phyloP scores from a whole-genome alignment of 2,797 vertebrate genomes.

The Intellagama lesueurii region DNA sequence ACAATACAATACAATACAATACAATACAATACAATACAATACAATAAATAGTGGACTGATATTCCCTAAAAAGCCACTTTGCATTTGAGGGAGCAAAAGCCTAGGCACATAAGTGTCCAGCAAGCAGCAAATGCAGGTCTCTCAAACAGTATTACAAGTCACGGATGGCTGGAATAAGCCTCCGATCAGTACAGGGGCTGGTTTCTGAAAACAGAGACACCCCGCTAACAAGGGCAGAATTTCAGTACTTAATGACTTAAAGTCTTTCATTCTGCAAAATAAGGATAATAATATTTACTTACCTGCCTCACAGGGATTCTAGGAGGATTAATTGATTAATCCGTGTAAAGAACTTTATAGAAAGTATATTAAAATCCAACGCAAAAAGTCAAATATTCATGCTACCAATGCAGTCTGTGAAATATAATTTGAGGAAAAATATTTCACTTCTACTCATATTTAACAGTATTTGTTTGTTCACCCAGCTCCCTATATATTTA shows the following conservation, averaged over 20 bases:
- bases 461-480: conserved; percentile 3
- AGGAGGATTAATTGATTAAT: conserved; percentile 69
- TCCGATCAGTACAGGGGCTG: background rate
- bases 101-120: background rate
- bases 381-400: conserved; percentile 46
- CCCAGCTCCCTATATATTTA: conserved; percentile 22
- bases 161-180: conserved; percentile 19
- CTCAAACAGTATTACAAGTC: background rate
- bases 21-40: too few relatives aligned
- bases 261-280: conserved; percentile 50
- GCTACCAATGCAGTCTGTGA: conserved; percentile 48
- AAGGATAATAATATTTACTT: conserved; percentile 58
- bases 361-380: conserved; percentile 39
- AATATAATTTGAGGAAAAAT: conserved; percentile 53
- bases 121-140: background rate
- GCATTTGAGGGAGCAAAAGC: background rate
- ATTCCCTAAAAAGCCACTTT: background rate
- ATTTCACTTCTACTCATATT: background rate
- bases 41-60: background rate
- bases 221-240: conserved; percentile 63
- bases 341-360: conserved; percentile 54
- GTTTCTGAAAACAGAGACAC: conserved; percentile 41
- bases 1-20: too few relatives aligned
- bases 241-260: conserved; percentile 54
- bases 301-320: conserved; percentile 57